Percentiles rank a stretch among this genome's conserved stretches.
Evolutionary conservation across 1,140 invertebrate species (phyloP).

Genomic region (Laodelphax striatellus): DNA sequence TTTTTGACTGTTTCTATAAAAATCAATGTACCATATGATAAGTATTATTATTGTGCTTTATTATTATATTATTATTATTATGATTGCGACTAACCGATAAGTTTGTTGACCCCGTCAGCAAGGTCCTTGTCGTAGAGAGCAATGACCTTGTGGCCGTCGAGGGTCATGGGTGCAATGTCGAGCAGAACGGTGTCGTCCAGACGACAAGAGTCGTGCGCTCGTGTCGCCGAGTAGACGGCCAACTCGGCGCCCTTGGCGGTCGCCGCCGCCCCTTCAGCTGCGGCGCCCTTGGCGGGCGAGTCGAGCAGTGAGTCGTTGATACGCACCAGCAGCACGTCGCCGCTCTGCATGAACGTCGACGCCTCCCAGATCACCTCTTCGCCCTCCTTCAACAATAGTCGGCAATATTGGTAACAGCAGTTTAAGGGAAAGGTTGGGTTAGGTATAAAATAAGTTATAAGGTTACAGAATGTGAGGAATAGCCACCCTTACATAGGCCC

Average conservation of each 20-base stretch:
- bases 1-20: no score
- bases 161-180: constrained; percentile 49
- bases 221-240: constrained; percentile 47
- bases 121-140: constrained; percentile 56
- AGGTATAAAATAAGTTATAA: no score
- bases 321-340: constrained; percentile 53
- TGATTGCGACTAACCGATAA: constrained; percentile 53
- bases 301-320: constrained; percentile 46
- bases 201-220: constrained; percentile 51
- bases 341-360: constrained; percentile 48
- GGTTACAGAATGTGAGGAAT: no score
- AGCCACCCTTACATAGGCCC: no score
- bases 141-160: constrained; percentile 46
- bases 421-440: no score
- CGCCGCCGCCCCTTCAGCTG: constrained; percentile 14
- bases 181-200: constrained; percentile 48
- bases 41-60: no score
- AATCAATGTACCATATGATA: no score
- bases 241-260: constrained; percentile 30
- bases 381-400: constrained; percentile 25
- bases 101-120: constrained; percentile 50
- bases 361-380: constrained; percentile 45
- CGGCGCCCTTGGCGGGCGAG: neutral
- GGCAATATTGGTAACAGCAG: no score
- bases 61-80: no score